Conservation (phyloP, 1,140 invertebrate genomes). For the Hycleus phaleratus region DNA sequence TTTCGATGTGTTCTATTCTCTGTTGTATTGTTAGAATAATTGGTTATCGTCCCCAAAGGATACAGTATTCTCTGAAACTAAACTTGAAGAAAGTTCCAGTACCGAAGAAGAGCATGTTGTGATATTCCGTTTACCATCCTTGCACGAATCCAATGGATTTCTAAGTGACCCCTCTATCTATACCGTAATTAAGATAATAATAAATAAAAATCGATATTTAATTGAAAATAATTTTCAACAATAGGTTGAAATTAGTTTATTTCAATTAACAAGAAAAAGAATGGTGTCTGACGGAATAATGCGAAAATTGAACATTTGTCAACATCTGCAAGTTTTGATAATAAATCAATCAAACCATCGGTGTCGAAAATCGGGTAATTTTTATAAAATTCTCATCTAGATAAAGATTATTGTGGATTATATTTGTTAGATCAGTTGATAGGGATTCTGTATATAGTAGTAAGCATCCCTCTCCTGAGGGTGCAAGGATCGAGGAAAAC, state of each 20-base stretch:
- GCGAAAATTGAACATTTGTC: slow-evolving; percentile 46
- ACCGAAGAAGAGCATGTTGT: slow-evolving; percentile 87
- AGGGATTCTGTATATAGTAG: slow-evolving; percentile 45
- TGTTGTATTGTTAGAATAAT: slow-evolving; percentile 42
- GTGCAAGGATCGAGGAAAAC: slow-evolving; percentile 27
- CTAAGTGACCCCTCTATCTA: slow-evolving; percentile 54
- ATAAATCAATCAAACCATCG: slow-evolving; percentile 43
- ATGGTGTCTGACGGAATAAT: slow-evolving; percentile 41
- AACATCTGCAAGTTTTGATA: slow-evolving; percentile 42
- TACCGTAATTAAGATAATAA: slow-evolving; percentile 44
- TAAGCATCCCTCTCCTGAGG: slow-evolving; percentile 24
- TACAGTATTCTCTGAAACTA: slow-evolving; percentile 81
- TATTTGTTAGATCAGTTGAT: slow-evolving; percentile 38
- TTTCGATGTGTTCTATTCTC: neutral
- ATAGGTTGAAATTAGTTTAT: slow-evolving; percentile 46
- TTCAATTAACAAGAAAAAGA: slow-evolving; percentile 49
- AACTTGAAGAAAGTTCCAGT: slow-evolving; percentile 84
- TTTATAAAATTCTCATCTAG: neutral
- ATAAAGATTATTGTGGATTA: too few species aligned
- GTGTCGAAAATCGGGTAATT: slow-evolving; percentile 51
- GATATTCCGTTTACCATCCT: slow-evolving; percentile 66
- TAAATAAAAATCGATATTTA: neutral
- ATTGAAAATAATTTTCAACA: slow-evolving; percentile 2
- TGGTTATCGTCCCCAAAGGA: slow-evolving; percentile 81
- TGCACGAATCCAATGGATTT: slow-evolving; percentile 56